Evolutionary conservation across 2,888 invertebrate genomes (phyloP), one percentile per base, ranked within the genome.

Genomic region (Trachelus iudaicus): DNA sequence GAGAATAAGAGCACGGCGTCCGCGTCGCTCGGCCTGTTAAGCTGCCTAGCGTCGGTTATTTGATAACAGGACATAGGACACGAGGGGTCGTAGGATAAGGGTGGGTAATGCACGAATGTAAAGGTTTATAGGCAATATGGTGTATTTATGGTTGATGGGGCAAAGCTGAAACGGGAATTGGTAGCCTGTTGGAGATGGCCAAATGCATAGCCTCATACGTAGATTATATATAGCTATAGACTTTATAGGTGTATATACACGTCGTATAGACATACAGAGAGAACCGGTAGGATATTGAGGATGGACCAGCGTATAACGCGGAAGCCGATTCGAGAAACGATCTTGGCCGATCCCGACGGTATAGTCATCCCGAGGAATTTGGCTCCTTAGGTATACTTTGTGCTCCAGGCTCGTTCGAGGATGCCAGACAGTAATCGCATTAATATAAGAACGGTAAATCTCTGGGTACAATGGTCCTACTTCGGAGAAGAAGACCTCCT

Each of bases 101-200:
- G 83, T 86, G 87, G 87, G 88, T 89, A 89, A 89, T 88, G 89
- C 88, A 88, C 87, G 87, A 89, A 87, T 89, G 89, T 88, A 88
- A 89, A 89, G 88, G 87, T 90, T 90, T 89, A 91, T 89, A 87
- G 88, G 85, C 89, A 90, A 90, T 90, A 90, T 88, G 88, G 88
- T 83, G 87, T 89, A 90, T 89, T 89, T 89, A 90, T 88, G 87
- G 87, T 85, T 83, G 87, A 83, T 83, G 76, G 83, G 83, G 85
- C 82, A 85, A 86, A 86, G 86, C 84, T 82, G 40, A 69, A 78
- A 40, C 75, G 81, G 81, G 76, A 75, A 76, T 73, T 77, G 77
- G 79, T 79, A 80, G 80, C 56, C 56, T 23, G 56, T 56, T 56
- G 23, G 56, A 56, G 56, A 56, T 56, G 56, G 56, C 23, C 23